Evolutionary conservation across 2,888 invertebrate species (phyloP), one percentile per base, ranked within the genome.

Genomic region (Camponotus fellah): DNA sequence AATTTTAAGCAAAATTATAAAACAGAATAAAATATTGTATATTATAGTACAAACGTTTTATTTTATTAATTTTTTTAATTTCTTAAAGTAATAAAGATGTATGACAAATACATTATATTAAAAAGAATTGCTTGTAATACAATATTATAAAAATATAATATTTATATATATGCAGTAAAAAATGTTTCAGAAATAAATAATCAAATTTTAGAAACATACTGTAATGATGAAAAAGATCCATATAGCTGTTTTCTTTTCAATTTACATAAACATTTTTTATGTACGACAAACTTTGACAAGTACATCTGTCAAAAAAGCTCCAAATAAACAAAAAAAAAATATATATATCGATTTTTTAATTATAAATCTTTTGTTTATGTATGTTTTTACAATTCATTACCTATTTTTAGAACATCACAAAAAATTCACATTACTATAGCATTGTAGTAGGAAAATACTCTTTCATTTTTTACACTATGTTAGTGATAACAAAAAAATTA

Each of bases 351-450:
- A 26, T 26, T 26, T 26, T 26, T 26, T 26, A 26, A 2, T 26
- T 26, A 26, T 26, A 26, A 14, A 46, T 14, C 5, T 46, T 46
- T 53, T n/a, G 8, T 53, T 53, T 53, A 53, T 2, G n/a, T 46
- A 46, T 53, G n/a, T n/a, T 53, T 2, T 53, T 53, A 53, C 17
- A 53, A n/a, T 46, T 46, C 14, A 8, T n/a, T 49, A 8, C n/a
- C n/a, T 53, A 53, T 8, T 53, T 53, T 8, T 53, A 8, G 8
- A 53, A 53, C n/a, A 53, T 53, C 60, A 46, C 10, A 34, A 75
- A 34, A 75, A n/a, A 64, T 64, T 74, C n/a, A 40, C 21, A 43
- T 43, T 74, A n/a, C n/a, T n/a, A 3, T 75, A 64, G 62, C 37
- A 49, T 53, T 66, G 6, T 12, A 34, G 12, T 49, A 53, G n/a